Base-by-base conservation (phyloP, 2,797 vertebrate genomes). In the Sebastes minor region DNA sequence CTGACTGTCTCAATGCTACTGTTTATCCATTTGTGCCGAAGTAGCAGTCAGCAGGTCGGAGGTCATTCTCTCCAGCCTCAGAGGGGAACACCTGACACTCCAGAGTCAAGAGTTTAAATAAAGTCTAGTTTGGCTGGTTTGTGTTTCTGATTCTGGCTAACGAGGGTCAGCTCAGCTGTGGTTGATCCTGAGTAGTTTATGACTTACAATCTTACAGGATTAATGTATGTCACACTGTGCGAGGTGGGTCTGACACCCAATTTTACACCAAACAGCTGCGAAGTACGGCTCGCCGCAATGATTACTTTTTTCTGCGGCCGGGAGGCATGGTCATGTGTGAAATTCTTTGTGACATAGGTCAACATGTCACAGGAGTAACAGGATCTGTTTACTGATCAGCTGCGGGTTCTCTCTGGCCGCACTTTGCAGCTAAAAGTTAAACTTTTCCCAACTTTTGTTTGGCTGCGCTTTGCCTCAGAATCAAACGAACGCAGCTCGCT, bases 31-130 rank as follows among this genome's bases (percentile, higher is more conserved):
- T 86, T 76, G 10, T 85, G 35, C 46, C 52, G 64, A 71, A 68
- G 76, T 27, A 18, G 65, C 1, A 6, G 73, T 62, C 79, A 71
- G 52, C 32, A 52, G 84, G 74, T 86, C 88, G 67, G 42, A 74
- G 91, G 86, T 90, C 60, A 52, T 77, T 71, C 65, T 67, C 46
- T 80, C 4, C 4, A 22, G 63, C 33, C 78, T 84, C 78, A 30
- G 78, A 46, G 71, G 78, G 75, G 32, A 88, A 83, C 88, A 92
- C 84, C 89, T 87, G 91, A 93, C 81, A 72, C 85, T 78, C 14
- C 27, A 7, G 74, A 91, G 87, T 92, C 89, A 90, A 92, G 80
- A 89, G 92, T 92, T 94, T 91, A 93, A 86, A 82, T 82, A 91
- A 92, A 92, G 88, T 89, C 76, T 84, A 22, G 61, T 79, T 71